Percentiles rank a stretch among this genome's conserved stretches.
Conservation (phyloP, 2,113 vertebrate genomes). For the Phodopus roborovskii region DNA sequence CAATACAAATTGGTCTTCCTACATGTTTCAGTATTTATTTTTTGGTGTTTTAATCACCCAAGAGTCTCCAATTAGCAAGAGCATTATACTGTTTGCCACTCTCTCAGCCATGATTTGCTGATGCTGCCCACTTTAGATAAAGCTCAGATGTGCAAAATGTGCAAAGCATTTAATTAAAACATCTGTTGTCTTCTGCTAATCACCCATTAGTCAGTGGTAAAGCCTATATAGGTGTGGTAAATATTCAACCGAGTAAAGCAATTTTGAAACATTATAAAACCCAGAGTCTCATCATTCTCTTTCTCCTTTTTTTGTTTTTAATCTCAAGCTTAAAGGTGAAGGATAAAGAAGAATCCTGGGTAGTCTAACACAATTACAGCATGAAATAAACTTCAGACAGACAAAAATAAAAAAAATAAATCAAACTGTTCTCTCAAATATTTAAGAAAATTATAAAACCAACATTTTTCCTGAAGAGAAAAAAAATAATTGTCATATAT, state of each 20-base stretch:
- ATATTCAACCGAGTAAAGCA: conserved; percentile 2
- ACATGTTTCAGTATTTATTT: conserved; percentile 44
- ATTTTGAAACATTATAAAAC: conserved; percentile 52
- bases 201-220: conserved; percentile 39
- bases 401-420: too few relatives aligned
- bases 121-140: conserved; percentile 18
- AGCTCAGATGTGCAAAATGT: conserved; percentile 34
- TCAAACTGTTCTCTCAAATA: conserved; percentile 54
- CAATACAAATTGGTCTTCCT: conserved; percentile 16
- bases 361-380: conserved; percentile 61
- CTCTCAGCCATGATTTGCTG: conserved; percentile 38
- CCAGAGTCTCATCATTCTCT: background rate
- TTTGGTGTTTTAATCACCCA: conserved; percentile 23
- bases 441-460: conserved; percentile 66
- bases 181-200: conserved; percentile 33
- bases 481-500: background rate
- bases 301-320: background rate
- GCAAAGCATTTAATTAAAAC: conserved; percentile 50
- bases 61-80: background rate
- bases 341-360: background rate
- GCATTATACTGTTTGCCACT: conserved; percentile 10
- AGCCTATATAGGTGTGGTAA: background rate
- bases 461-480: conserved; percentile 55
- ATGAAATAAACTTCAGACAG: conserved; percentile 50
- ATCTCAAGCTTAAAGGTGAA: conserved; percentile 7